Evolutionary conservation across 2,797 vertebrate species (phyloP).

Genomic region (Pseudomugil gertrudae): DNA sequence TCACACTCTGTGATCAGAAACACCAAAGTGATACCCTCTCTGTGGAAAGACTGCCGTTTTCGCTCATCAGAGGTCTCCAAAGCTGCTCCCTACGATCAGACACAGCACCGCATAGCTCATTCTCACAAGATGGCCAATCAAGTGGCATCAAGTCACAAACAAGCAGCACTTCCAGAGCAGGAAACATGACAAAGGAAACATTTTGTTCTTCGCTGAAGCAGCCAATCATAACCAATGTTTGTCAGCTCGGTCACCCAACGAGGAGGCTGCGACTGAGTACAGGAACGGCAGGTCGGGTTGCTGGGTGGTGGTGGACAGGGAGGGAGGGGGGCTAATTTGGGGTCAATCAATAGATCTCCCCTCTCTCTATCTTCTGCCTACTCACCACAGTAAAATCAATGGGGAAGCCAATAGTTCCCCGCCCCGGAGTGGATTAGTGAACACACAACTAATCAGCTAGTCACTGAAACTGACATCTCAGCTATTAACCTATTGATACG

Average conservation of each 20-base stretch:
- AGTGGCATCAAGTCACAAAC: slow-evolving; percentile 53
- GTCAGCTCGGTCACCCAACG: slow-evolving; percentile 55
- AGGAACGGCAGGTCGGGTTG: slow-evolving; percentile 48
- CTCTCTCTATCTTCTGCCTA: slow-evolving; percentile 83
- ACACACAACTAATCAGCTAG: slow-evolving; percentile 94
- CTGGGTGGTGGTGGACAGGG: slow-evolving; percentile 58
- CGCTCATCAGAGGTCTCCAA: slow-evolving; percentile 61
- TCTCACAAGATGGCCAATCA: slow-evolving; percentile 55
- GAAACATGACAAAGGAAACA: slow-evolving; percentile 33
- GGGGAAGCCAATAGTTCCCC: slow-evolving; percentile 84
- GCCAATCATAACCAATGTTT: slow-evolving; percentile 66
- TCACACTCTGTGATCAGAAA: slow-evolving; percentile 62
- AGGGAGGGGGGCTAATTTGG: slow-evolving; percentile 83
- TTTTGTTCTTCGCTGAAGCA: slow-evolving; percentile 20
- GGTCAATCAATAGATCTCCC: slow-evolving; percentile 88
- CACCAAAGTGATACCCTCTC: slow-evolving; percentile 53
- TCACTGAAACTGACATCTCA: slow-evolving; percentile 89
- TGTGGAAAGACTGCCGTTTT: slow-evolving; percentile 49
- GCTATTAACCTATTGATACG: slow-evolving; percentile 94
- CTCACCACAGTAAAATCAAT: slow-evolving; percentile 86
- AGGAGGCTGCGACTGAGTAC: slow-evolving; percentile 56
- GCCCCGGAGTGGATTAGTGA: slow-evolving; percentile 88
- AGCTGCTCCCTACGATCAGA: slow-evolving; percentile 49
- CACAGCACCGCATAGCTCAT: slow-evolving; percentile 39
- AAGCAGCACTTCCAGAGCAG: slow-evolving; percentile 60